Conservation (phyloP, 2,113 vertebrate genomes). For the Gopherus flavomarginatus region DNA sequence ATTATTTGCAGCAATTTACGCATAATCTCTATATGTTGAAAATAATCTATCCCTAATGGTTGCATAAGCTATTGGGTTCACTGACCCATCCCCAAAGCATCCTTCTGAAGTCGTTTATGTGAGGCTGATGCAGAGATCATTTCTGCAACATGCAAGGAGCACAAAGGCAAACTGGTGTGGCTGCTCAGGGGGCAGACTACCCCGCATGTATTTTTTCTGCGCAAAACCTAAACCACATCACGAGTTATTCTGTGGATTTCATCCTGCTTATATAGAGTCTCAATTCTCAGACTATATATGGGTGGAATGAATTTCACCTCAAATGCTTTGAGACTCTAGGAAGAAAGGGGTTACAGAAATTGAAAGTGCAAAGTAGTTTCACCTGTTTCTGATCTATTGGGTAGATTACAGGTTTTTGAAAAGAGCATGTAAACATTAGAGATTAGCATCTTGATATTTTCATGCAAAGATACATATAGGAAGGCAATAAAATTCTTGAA, state of each 20-base stretch:
- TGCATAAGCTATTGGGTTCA: not conserved
- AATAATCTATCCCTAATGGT: constrained; percentile 10
- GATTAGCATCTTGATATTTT: not conserved
- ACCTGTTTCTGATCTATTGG: not conserved
- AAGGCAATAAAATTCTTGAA: not conserved
- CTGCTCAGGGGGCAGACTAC: not conserved
- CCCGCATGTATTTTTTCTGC: not conserved
- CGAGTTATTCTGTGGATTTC: not conserved
- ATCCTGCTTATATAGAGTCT: not conserved
- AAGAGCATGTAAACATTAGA: not conserved
- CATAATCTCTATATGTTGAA: constrained; percentile 47
- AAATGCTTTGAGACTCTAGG: not conserved
- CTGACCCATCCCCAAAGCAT: not conserved
- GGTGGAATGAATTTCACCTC: not conserved
- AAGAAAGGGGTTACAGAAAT: not conserved
- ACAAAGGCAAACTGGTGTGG: not conserved
- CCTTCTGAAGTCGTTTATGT: not conserved
- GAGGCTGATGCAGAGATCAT: not conserved
- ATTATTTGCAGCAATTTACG: constrained; percentile 64
- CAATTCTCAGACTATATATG: not conserved
- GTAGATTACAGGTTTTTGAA: not conserved
- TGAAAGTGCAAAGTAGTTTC: not conserved
- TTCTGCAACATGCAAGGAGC: not conserved
- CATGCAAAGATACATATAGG: not conserved
- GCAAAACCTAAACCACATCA: not conserved